A percentile compares a stretch with the other conserved stretches of the same genome.
Evolutionary conservation across 2,888 invertebrate species (phyloP).

Genomic region (Pachliopta kotzebuea): DNA sequence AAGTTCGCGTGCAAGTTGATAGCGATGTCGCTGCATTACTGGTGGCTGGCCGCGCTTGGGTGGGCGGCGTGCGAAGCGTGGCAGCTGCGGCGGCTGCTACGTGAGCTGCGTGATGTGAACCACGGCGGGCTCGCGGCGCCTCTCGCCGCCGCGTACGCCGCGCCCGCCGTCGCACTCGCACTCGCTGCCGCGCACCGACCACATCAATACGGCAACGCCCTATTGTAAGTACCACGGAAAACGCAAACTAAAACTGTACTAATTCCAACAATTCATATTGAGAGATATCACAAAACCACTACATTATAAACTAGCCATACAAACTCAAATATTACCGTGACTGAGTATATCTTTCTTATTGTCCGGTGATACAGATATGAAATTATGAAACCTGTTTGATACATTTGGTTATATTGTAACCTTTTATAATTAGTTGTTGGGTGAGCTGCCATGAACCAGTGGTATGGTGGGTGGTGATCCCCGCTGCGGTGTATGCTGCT

Average conservation of each 20-base stretch:
- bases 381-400: too few relatives aligned
- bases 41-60: conserved; percentile 93
- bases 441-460: conserved; percentile 95
- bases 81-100: conserved; percentile 95
- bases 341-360: too few relatives aligned
- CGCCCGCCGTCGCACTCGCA: conserved; percentile 94
- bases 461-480: conserved; percentile 97
- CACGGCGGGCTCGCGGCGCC: conserved; percentile 97
- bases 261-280: too few relatives aligned
- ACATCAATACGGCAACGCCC: conserved; percentile 96
- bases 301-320: too few relatives aligned
- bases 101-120: conserved; percentile 97
- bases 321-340: too few relatives aligned
- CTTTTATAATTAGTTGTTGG: conserved; percentile 88
- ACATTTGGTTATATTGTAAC: too few relatives aligned
- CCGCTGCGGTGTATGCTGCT: conserved; percentile 89
- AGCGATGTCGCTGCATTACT: conserved; percentile 95
- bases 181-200: conserved; percentile 95
- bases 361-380: too few relatives aligned
- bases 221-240: conserved; percentile 86
- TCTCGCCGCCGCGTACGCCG: conserved; percentile 94
- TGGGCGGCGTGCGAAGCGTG: conserved; percentile 96
- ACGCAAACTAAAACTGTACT: too few relatives aligned
- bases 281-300: too few relatives aligned
- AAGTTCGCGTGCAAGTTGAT: conserved; percentile 92